Conservation (phyloP, 2,113 vertebrate genomes). For the Odocoileus virginianus region DNA sequence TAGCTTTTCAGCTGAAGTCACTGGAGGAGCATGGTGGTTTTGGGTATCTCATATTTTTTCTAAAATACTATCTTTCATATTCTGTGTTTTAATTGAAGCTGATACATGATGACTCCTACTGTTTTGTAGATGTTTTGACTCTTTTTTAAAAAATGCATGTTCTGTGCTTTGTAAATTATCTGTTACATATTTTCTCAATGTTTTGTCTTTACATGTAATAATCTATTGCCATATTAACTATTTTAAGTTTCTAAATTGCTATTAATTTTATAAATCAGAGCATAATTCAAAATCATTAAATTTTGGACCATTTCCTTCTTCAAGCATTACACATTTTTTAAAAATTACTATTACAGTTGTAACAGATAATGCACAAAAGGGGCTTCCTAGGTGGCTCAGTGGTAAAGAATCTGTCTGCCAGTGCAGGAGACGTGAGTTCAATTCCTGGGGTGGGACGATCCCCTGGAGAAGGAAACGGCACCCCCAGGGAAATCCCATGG, state of each 20-base stretch:
- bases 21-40: background rate
- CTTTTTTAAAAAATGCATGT: background rate
- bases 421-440: background rate
- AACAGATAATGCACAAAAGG: constrained; percentile 11
- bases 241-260: background rate
- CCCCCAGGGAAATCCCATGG: background rate
- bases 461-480: background rate
- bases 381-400: background rate
- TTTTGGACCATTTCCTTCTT: background rate
- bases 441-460: background rate
- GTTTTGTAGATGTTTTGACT: background rate
- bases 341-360: background rate
- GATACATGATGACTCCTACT: background rate
- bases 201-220: background rate
- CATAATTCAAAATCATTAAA: background rate
- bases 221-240: background rate
- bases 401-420: background rate
- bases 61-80: background rate
- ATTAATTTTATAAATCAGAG: background rate
- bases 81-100: background rate
- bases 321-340: background rate
- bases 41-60: background rate
- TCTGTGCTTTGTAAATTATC: background rate
- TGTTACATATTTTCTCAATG: background rate
- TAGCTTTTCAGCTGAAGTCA: background rate